Percentiles rank a stretch among this genome's conserved stretches.
phyloP scores from a whole-genome alignment of 2,797 vertebrate species.

The Channallabes apus region DNA sequence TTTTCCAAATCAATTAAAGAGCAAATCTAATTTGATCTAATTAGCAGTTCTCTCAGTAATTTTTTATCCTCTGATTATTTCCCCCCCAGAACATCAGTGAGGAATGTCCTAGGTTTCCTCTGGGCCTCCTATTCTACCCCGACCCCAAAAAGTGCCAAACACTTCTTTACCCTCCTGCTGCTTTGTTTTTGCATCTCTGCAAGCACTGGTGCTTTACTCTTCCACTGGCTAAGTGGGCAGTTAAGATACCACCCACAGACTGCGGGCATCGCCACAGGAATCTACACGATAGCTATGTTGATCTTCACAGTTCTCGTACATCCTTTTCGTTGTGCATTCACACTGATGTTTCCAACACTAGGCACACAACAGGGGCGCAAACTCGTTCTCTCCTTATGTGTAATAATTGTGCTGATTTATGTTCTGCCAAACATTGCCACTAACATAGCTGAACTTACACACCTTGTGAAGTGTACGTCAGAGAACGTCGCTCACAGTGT shows the following conservation, averaged over 20 bases:
- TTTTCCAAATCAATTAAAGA: background rate
- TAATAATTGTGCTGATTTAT: constrained; percentile 78
- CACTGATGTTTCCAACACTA: constrained; percentile 80
- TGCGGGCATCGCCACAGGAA: constrained; percentile 54
- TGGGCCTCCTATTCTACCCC: constrained; percentile 83
- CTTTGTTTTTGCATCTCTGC: constrained; percentile 74
- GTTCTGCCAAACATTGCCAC: constrained; percentile 80
- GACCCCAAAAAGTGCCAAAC: constrained; percentile 64
- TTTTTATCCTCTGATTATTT: constrained; percentile 27
- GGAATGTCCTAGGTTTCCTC: constrained; percentile 56
- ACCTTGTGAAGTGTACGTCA: constrained; percentile 81
- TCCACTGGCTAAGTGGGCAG: constrained; percentile 79
- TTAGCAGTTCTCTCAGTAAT: background rate
- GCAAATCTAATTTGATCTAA: background rate
- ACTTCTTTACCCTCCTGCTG: constrained; percentile 74
- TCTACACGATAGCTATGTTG: constrained; percentile 71
- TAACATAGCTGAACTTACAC: constrained; percentile 76
- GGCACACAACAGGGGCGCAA: constrained; percentile 85
- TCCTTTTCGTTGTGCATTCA: constrained; percentile 86
- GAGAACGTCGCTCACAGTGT: constrained; percentile 81
- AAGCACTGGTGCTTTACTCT: constrained; percentile 70
- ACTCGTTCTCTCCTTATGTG: constrained; percentile 80
- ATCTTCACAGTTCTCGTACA: constrained; percentile 77
- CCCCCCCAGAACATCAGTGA: constrained; percentile 43
- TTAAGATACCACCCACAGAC: constrained; percentile 69